Conservation (phyloP, 2,888 invertebrate genomes). For the Dicycla oo region DNA sequence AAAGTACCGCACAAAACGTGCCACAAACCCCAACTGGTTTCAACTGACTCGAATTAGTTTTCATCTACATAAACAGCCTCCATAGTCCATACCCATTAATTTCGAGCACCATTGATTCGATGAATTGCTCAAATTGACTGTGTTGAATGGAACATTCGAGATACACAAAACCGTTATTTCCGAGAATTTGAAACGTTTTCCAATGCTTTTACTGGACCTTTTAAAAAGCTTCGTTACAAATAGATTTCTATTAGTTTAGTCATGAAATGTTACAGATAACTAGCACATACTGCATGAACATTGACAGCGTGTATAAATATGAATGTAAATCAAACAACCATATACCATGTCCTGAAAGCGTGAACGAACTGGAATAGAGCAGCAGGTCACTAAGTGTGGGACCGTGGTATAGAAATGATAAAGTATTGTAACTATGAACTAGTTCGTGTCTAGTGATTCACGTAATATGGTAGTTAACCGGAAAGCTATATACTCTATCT, state of each 20-base stretch:
- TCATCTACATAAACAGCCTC: constrained; percentile 31
- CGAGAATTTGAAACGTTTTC: constrained; percentile 9
- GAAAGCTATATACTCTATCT: constrained; percentile 16
- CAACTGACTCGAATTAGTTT: constrained; percentile 41
- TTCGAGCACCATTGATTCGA: constrained; percentile 40
- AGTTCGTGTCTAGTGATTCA: constrained; percentile 49
- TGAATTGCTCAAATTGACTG: constrained; percentile 44
- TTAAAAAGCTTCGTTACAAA: constrained; percentile 22
- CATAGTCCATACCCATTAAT: constrained; percentile 36
- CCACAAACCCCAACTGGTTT: constrained; percentile 17
- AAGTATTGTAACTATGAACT: constrained; percentile 40
- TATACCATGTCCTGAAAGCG: constrained; percentile 57
- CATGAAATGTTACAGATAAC: constrained; percentile 40
- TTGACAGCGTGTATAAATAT: constrained; percentile 45
- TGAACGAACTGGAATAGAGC: constrained; percentile 52
- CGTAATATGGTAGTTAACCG: constrained; percentile 38
- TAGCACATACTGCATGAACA: constrained; percentile 29
- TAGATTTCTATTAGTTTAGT: constrained; percentile 38
- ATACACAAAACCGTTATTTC: constrained; percentile 26
- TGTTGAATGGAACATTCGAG: constrained; percentile 21
- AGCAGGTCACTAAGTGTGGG: constrained; percentile 51
- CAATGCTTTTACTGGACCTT: constrained; percentile 17
- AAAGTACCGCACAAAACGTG: background rate
- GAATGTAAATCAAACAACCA: constrained; percentile 51
- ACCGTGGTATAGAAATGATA: constrained; percentile 44